A percentile compares a stretch with the other conserved stretches of the same genome.
Conservation (phyloP, 35 echinoderm and acorn worm species). For the Stichopus chloronotus region DNA sequence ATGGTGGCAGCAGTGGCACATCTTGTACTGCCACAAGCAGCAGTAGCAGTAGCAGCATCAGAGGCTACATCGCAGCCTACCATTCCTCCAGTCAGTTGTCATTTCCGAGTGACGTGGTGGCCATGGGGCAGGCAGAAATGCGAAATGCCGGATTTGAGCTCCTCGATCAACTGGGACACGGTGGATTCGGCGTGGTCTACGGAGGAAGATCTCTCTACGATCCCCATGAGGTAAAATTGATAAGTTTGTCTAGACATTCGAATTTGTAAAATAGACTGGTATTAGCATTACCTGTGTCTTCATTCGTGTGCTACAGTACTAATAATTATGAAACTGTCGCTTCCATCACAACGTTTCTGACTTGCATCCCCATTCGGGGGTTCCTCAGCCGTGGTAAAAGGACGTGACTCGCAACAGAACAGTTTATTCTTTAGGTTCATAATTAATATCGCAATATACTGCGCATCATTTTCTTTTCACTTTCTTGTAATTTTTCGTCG, state of each 20-base stretch:
- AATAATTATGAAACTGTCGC: background rate
- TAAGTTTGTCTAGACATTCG: background rate
- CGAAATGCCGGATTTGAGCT: background rate
- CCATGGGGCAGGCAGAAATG: background rate
- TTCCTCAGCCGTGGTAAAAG: background rate
- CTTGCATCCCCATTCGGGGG: background rate
- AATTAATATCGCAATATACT: background rate
- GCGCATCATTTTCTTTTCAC: background rate
- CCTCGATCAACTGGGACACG: constrained; percentile 10
- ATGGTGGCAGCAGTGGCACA: background rate
- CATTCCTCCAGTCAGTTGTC: background rate
- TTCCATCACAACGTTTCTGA: background rate
- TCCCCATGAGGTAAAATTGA: background rate
- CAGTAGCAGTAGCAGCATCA: background rate
- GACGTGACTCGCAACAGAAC: background rate
- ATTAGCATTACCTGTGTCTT: background rate
- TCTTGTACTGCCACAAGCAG: background rate
- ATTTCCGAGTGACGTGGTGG: background rate
- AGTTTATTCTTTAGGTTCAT: background rate
- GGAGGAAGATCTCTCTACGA: background rate
- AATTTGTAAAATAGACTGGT: background rate
- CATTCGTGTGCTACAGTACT: background rate
- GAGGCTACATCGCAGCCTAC: background rate
- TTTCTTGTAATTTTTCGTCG: background rate
- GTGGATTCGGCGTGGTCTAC: constrained; percentile 37